A percentile compares a stretch with the other conserved stretches of the same genome.
Conservation (phyloP, 2,113 vertebrate species). For the Apteryx owenii region DNA sequence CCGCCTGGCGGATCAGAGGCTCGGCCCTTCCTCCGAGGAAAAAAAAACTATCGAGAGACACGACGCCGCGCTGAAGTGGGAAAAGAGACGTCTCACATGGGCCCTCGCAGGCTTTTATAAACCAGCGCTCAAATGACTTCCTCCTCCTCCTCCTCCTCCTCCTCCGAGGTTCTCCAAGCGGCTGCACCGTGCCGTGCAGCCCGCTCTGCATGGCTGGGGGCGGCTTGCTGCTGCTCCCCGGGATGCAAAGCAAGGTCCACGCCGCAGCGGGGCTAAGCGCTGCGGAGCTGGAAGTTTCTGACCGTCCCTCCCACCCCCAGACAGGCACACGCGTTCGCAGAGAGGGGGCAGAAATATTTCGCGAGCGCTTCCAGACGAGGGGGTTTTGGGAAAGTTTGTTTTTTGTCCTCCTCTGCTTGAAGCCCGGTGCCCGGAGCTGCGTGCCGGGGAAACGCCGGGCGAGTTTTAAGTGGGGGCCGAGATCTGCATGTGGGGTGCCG, state of each 20-base stretch:
- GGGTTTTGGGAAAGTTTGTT: background rate
- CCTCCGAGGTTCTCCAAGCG: accelerated
- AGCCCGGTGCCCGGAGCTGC: too few species aligned
- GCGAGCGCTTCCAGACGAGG: background rate
- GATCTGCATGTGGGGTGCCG: background rate
- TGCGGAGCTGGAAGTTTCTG: background rate
- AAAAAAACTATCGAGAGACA: accelerated
- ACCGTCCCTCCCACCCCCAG: background rate
- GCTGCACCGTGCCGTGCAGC: accelerated
- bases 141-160: background rate
- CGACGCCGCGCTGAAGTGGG: accelerated
- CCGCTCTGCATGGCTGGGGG: background rate
- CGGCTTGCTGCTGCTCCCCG: background rate
- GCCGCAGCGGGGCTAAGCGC: background rate
- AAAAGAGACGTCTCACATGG: accelerated
- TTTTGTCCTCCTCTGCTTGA: background rate
- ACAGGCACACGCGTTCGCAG: accelerated
- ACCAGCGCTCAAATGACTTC: accelerated
- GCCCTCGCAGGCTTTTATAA: background rate
- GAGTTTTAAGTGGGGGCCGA: background rate
- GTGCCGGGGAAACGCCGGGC: background rate
- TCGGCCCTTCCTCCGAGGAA: background rate
- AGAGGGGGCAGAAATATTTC: background rate
- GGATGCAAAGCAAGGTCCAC: background rate
- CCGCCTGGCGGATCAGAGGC: background rate